Percentiles rank a stretch among this genome's conserved stretches.
Evolutionary conservation across 2,888 invertebrate genomes (phyloP).

Genomic region (Cryptus armator): DNA sequence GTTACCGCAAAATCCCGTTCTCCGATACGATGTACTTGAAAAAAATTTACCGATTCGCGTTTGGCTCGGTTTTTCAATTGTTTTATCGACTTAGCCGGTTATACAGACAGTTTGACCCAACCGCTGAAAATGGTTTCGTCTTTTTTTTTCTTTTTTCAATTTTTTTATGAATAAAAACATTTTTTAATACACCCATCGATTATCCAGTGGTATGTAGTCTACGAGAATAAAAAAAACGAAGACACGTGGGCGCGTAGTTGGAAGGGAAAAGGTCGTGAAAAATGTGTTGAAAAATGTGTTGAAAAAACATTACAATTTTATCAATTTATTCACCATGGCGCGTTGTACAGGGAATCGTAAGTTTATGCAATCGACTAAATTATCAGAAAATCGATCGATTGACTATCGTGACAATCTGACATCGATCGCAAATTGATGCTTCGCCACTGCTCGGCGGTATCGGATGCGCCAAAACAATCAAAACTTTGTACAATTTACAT

Average conservation of each 20-base stretch:
- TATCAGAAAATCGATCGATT: not conserved
- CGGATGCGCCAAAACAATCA: not conserved
- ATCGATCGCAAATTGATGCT: constrained; percentile 7
- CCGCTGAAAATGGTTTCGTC: too few species aligned
- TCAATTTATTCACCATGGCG: constrained; percentile 7
- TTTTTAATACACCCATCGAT: too few species aligned
- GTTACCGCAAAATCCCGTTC: not conserved
- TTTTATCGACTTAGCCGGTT: not conserved
- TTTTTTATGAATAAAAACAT: too few species aligned
- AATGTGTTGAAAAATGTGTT: not conserved
- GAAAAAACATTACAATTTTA: not conserved
- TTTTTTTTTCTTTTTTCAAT: too few species aligned
- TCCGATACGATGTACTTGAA: constrained; percentile 14
- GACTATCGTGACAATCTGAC: not conserved
- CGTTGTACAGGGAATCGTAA: not conserved
- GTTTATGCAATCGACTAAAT: constrained; percentile 15
- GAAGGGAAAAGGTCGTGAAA: not conserved
- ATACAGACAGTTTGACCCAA: too few species aligned
- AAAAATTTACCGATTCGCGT: not conserved
- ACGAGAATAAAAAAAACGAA: too few species aligned
- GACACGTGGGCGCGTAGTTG: not conserved
- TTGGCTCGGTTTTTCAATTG: constrained; percentile 41
- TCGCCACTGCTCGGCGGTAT: not conserved
- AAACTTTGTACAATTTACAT: constrained; percentile 52
- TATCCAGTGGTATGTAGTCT: too few species aligned